These are phyloP conservation scores for Alligator mississippiensis DNA, from an alignment of 2,113 vertebrate genomes.

Conservation along the genomic window DNA sequence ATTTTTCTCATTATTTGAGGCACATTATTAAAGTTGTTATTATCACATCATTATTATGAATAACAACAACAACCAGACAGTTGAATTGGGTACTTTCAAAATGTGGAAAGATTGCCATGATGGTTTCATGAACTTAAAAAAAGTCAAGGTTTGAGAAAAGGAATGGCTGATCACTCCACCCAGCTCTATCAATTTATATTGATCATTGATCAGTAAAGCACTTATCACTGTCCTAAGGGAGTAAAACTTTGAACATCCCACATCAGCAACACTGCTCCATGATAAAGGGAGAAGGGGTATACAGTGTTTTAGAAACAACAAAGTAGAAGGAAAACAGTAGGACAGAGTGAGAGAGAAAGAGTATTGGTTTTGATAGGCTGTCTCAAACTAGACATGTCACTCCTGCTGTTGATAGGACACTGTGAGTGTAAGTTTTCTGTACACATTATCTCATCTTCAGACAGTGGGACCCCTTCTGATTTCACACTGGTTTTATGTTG, in stretches of 20 bases:
- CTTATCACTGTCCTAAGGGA: not conserved
- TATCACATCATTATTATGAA: not conserved
- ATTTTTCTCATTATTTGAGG: not conserved
- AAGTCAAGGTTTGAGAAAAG: not conserved
- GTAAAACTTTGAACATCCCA: not conserved
- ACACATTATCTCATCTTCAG: not conserved
- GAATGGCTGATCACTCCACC: not conserved
- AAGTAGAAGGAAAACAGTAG: not conserved
- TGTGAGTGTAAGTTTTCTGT: not conserved
- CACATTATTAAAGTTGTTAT: not conserved
- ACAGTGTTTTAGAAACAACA: not conserved
- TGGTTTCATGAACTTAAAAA: not conserved
- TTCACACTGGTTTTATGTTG: not conserved
- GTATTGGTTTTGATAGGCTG: not conserved
- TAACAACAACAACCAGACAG: not conserved
- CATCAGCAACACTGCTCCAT: not conserved
- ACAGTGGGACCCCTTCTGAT: not conserved
- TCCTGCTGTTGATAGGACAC: not conserved
- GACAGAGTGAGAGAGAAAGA: not conserved
- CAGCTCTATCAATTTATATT: not conserved
- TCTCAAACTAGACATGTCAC: not conserved
- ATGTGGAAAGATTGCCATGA: not conserved
- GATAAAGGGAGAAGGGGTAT: not conserved
- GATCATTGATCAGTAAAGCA: not conserved
- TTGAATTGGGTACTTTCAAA: rapidly evolving